Conservation (phyloP, 2,113 vertebrate species). For the cat (Felis catus) region F.catus_Fca126_mat1.0 CM031411.1:1292001-1292500, state of each 20-base stretch:
- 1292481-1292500: neutral
- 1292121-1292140: neutral
- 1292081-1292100: neutral
- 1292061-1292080: no score
- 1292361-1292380: no score
- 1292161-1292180: neutral
- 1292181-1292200: neutral
- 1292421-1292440: neutral
- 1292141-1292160: accelerated
- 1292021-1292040: no score
- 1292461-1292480: neutral
- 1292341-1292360: no score
- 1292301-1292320: accelerated
- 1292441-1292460: accelerated
- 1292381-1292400: no score
- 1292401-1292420: no score
- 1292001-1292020: neutral
- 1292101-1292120: neutral
- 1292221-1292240: neutral
- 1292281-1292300: neutral
- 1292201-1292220: neutral
- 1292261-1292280: neutral
- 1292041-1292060: neutral
- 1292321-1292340: no score
- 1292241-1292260: neutral